phyloP scores from a whole-genome alignment of 2,797 vertebrate genomes.

The Myotis myotis region DNA sequence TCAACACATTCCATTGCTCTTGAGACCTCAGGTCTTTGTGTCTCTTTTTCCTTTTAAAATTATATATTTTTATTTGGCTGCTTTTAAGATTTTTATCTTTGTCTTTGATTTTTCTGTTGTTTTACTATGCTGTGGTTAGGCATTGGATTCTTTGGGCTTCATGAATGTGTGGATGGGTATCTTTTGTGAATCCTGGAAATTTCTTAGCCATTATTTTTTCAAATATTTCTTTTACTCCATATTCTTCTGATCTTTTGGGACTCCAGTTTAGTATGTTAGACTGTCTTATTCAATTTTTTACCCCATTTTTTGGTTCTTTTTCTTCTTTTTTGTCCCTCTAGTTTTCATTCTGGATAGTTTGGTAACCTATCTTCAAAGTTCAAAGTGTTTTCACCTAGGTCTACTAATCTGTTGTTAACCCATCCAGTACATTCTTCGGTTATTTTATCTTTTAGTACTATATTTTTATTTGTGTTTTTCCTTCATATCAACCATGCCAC shows the following conservation, averaged over 20 bases:
- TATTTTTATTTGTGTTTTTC: conserved; percentile 8
- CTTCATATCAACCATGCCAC: neutral
- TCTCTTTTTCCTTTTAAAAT: neutral
- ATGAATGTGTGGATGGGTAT: neutral
- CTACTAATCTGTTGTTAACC: conserved; percentile 29
- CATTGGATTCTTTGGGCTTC: neutral
- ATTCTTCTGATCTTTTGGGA: neutral
- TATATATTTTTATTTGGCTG: neutral
- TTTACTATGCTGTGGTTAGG: neutral
- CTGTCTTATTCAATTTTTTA: neutral
- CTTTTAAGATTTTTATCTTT: neutral
- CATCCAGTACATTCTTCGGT: neutral
- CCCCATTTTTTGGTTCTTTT: neutral
- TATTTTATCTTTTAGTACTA: conserved; percentile 10
- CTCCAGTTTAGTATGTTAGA: neutral
- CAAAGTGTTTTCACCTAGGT: neutral
- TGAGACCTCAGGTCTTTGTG: neutral
- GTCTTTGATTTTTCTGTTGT: conserved; percentile 21
- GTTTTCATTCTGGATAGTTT: neutral
- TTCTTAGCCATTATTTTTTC: neutral
- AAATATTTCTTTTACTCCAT: neutral
- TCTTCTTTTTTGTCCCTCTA: neutral
- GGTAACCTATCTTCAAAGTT: neutral
- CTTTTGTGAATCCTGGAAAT: neutral
- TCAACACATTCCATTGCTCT: neutral